Base-by-base conservation (phyloP, 1,140 invertebrate genomes). In the Oryctes rhinoceros region DNA sequence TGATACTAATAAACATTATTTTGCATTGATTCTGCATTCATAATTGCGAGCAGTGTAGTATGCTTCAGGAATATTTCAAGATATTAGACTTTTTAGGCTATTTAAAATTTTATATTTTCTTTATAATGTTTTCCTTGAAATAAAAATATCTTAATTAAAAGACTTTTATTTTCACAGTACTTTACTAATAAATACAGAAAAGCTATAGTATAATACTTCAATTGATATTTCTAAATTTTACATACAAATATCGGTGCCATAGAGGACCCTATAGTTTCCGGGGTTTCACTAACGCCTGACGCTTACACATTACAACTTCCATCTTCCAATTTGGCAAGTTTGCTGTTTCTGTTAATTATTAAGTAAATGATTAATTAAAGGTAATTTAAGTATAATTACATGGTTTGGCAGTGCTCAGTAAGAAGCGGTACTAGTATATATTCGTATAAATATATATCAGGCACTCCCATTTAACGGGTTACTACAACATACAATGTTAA, bases 101-200 rank as follows among this genome's bases (percentile, higher is more conserved):
- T 30, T 30, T 30, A 30, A 30, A 30, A 30, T 30, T 30, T 30
- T 30, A 30, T 30, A 30, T 30, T 30, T 30, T 30, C 24, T 30
- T 30, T 30, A 30, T 30, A 30, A 44, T 10, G 0, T 10, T 44
- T 44, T 44, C 39, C 9, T 10, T 44, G 39, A 7, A 44, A 44
- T 44, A 44, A 67, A 67, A 67, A 67, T 18, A 35, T 67, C 24
- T 24, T 67, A 18, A 67, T 67, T 67, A 67, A 67, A 67, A 67
- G 65, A 67, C 30, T 67, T 67, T 67, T 67, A 67, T 67, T 67
- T 67, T 67, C 65, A 67, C 65, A 35, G 30, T 67, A 67, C 20
- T 67, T 67, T 67, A 67, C 65, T 67, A 67, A 67, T 67, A 67
- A 67, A 67, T 67, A 67, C 65, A 67, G 65, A 67, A 67, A 67